Base-by-base conservation (phyloP, 2,888 invertebrate species). In the Meta bourneti region DNA sequence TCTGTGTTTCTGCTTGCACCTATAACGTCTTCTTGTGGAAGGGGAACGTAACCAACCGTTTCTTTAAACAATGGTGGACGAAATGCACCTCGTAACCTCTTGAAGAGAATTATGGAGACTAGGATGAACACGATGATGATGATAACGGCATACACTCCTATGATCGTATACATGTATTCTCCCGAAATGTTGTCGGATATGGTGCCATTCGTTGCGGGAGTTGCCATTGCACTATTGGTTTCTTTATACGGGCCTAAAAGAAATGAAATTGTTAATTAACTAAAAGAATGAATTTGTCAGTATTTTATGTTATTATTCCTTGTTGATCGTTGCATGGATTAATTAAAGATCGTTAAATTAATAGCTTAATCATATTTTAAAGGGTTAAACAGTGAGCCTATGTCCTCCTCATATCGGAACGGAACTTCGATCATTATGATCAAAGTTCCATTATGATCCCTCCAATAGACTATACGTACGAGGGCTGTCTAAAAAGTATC, bases 81-180 rank as follows among this genome's bases (percentile, higher is more conserved):
- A 8, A 79, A 81, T 6, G 79, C 51, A 2, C 69, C 34, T 34
- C 79, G 9, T 0, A 90, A 5, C 16, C 72, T 74, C 19, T 52
- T 72, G 54, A 52, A 19, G 9, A 79, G 8, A 7, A 85, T 74
- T 16, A 85, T 8, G 6, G 69, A 16, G 49, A 90, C 61, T 16
- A 71, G 20, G 49, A 85, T 13, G 69, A 61, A 54, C 9, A 90
- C 52, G 6, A 90, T 13, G 2, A 51, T 6, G 7, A 79, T 20
- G 19, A 90, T 61, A n/a, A 80, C 13, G 20, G 49, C 51, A 74
- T 85, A 90, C 0, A 90, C 72, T 9, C 79, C 90, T 8, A 85
- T 77, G 80, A 90, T 61, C 51, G 61, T 19, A 34, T 85, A 85
- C 49, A 84, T 61, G 70, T 79, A 90, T 0, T 72, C 48, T n/a